Evolutionary conservation across 1,140 invertebrate genomes (phyloP).

Genomic region (Nomia melanderi): DNA sequence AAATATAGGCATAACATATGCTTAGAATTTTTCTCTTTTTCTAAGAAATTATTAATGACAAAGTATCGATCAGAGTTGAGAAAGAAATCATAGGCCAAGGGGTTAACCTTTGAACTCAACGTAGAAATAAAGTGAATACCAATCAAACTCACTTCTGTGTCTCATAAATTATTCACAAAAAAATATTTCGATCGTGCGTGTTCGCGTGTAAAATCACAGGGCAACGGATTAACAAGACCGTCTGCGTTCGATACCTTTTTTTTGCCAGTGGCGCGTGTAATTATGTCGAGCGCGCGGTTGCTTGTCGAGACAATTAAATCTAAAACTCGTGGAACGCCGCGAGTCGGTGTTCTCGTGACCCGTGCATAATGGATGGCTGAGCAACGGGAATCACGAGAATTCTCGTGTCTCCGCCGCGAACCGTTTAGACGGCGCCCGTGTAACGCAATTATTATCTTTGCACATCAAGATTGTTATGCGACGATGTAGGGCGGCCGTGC

Average conservation of each 20-base stretch:
- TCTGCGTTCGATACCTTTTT: conserved; percentile 6
- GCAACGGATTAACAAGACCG: background rate
- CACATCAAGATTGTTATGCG: conserved; percentile 8
- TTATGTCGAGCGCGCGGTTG: background rate
- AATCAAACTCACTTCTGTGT: too few relatives aligned
- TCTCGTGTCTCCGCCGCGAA: conserved; percentile 12
- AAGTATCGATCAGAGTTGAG: too few relatives aligned
- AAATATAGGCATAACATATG: too few relatives aligned
- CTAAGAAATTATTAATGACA: too few relatives aligned
- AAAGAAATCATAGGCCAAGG: too few relatives aligned
- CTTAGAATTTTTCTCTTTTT: too few relatives aligned
- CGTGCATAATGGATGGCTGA: conserved; percentile 3
- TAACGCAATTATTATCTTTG: conserved; percentile 37
- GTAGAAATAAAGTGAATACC: too few relatives aligned
- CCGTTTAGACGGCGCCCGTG: conserved; percentile 19
- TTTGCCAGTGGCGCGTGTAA: background rate
- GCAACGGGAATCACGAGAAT: conserved; percentile 10
- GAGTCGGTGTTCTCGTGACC: background rate
- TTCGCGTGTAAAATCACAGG: too few relatives aligned
- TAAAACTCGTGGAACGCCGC: background rate
- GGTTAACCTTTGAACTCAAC: too few relatives aligned
- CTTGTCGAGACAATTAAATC: conserved; percentile 28
- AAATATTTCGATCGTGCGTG: too few relatives aligned
- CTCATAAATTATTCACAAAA: too few relatives aligned
- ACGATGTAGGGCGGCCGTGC: background rate